phyloP scores from a whole-genome alignment of 1,140 invertebrate genomes.

The Sycobia sp. region DNA sequence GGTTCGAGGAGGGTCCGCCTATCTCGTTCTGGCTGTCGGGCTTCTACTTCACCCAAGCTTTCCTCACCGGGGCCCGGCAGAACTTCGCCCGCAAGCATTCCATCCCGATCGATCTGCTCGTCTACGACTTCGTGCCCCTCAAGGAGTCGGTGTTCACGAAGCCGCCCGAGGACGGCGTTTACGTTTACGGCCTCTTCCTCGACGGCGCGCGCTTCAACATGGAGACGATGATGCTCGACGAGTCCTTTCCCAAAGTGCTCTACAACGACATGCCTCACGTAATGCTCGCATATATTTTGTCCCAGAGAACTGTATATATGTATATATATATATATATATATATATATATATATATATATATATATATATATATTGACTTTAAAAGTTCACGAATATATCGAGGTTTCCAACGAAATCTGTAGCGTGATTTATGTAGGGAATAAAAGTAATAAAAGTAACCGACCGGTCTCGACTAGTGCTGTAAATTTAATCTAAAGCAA shows the following conservation, averaged over 20 bases:
- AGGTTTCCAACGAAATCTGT: no score
- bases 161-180: conserved; percentile 81
- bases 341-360: conserved; percentile 4
- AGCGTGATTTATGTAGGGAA: no score
- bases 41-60: conserved; percentile 95
- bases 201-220: conserved; percentile 88
- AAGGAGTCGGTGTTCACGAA: conserved; percentile 55
- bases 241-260: conserved; percentile 81
- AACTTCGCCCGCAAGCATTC: conserved; percentile 90
- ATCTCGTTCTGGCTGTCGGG: conserved; percentile 90
- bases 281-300: no score
- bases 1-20: conserved; percentile 83
- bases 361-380: no score
- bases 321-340: conserved; percentile 30
- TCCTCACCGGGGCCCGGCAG: conserved; percentile 91
- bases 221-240: conserved; percentile 71
- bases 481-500: no score
- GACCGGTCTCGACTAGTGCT: no score
- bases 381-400: no score
- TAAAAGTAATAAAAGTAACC: no score
- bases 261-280: conserved; percentile 82
- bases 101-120: conserved; percentile 88
- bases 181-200: conserved; percentile 83
- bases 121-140: conserved; percentile 79
- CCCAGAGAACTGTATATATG: no score